These are phyloP conservation scores for Agrotis segetum DNA, from an alignment of 2,888 invertebrate genomes.

Conservation along the genomic window DNA sequence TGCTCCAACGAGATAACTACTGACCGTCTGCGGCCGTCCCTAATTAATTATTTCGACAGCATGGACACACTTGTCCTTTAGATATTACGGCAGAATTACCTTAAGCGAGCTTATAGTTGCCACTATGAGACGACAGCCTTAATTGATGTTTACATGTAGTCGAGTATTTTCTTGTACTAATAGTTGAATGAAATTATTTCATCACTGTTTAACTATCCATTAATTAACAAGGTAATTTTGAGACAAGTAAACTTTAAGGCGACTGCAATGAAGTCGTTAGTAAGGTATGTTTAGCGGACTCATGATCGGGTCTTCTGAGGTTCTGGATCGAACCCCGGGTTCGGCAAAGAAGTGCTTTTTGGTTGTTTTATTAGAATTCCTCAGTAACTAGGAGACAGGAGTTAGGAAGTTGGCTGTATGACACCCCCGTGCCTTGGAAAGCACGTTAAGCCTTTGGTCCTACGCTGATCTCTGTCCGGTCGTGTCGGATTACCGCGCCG, in stretches of 20 bases:
- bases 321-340: too few relatives aligned
- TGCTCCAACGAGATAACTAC: constrained; percentile 60
- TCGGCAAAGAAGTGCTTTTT: too few relatives aligned
- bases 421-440: too few relatives aligned
- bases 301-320: too few relatives aligned
- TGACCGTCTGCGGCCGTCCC: constrained; percentile 54
- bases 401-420: too few relatives aligned
- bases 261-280: too few relatives aligned
- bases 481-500: too few relatives aligned
- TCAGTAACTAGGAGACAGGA: too few relatives aligned
- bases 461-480: too few relatives aligned
- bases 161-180: not conserved
- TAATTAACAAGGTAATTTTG: not conserved
- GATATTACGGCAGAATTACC: constrained; percentile 34
- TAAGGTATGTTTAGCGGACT: too few relatives aligned
- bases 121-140: constrained; percentile 15
- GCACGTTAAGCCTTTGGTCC: too few relatives aligned
- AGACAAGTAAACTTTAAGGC: not conserved
- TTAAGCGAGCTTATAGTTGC: constrained; percentile 29
- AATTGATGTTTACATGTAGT: constrained; percentile 25
- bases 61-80: constrained; percentile 53
- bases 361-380: too few relatives aligned
- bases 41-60: constrained; percentile 60
- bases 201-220: not conserved
- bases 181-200: not conserved